Conservation (phyloP, 2,113 vertebrate genomes). For the Oreochromis aureus region DNA sequence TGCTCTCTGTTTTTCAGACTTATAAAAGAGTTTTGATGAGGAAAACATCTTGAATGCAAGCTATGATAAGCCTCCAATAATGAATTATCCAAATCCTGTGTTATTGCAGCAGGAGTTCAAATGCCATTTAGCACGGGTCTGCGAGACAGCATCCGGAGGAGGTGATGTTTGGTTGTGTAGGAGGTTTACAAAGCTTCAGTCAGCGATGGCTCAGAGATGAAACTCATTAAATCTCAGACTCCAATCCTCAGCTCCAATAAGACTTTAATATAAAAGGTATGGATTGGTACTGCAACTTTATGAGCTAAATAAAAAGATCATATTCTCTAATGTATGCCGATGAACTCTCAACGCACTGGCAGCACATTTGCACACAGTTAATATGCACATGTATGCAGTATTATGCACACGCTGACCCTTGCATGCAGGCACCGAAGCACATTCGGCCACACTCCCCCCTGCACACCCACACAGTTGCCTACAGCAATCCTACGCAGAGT, state of each 20-base stretch:
- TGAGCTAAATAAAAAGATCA: slow-evolving; percentile 43
- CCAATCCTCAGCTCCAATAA: slow-evolving; percentile 55
- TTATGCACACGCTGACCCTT: slow-evolving; percentile 1
- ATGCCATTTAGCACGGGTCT: not conserved
- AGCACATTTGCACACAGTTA: not conserved
- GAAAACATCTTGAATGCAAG: not conserved
- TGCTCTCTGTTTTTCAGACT: not conserved
- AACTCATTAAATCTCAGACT: slow-evolving; percentile 64
- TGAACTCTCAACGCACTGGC: not conserved
- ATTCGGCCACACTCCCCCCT: not conserved
- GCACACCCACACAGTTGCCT: slow-evolving; percentile 26
- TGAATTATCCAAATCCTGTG: not conserved
- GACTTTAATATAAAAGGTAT: slow-evolving; percentile 57
- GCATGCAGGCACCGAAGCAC: not conserved
- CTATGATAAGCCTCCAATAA: not conserved
- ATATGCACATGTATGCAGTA: not conserved
- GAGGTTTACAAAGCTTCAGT: slow-evolving; percentile 19
- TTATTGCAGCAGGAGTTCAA: slow-evolving; percentile 5
- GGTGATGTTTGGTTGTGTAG: slow-evolving; percentile 37
- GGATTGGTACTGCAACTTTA: slow-evolving; percentile 37
- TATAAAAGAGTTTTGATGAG: not conserved
- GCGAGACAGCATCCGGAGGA: not conserved
- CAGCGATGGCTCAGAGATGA: slow-evolving; percentile 31
- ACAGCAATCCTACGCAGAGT: slow-evolving; percentile 17
- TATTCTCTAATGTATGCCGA: not conserved